phyloP scores from a whole-genome alignment of 2,113 vertebrate genomes.

The Cavia aperea region DNA sequence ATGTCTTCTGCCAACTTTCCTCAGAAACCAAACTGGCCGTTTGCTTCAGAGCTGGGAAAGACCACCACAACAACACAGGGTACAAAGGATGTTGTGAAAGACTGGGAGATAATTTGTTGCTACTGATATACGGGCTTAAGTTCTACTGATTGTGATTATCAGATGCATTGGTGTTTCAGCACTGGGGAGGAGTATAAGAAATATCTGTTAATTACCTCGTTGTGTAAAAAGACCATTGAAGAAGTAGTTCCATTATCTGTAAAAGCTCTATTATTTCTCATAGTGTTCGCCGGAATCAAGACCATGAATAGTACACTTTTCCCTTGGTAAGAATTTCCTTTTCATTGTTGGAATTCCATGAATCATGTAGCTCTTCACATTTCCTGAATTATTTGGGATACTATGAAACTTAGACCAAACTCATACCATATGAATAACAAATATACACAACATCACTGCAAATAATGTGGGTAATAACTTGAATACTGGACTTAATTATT shows the following conservation, averaged over 20 bases:
- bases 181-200: background rate
- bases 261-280: background rate
- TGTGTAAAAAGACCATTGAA: background rate
- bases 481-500: background rate
- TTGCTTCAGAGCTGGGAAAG: background rate
- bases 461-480: background rate
- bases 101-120: background rate
- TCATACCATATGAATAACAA: background rate
- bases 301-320: background rate
- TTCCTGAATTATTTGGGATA: background rate
- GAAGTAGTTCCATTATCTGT: background rate
- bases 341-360: background rate
- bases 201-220: background rate
- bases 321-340: background rate
- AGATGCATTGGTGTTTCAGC: background rate
- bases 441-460: background rate
- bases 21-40: background rate
- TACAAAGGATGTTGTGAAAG: background rate
- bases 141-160: background rate
- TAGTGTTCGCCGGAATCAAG: background rate
- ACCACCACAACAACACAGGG: background rate
- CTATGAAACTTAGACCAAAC: background rate
- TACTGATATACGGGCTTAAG: background rate
- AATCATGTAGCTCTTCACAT: background rate
- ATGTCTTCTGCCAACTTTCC: accelerated